These are phyloP conservation scores for Petroica traversi DNA, from an alignment of 2,113 vertebrate genomes.

Conservation along the genomic window DNA sequence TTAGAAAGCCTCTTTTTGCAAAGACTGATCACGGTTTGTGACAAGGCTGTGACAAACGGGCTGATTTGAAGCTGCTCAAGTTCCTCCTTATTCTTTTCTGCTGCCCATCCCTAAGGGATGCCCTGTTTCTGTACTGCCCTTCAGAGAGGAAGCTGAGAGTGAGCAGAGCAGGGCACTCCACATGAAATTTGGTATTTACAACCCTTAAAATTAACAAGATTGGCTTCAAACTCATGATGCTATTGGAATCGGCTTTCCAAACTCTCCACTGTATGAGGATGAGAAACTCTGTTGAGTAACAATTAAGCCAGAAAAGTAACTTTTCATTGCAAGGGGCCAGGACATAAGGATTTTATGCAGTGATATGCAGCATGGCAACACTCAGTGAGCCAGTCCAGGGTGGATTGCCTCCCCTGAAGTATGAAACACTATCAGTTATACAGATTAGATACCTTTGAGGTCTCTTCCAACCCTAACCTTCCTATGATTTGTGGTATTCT, in stretches of 20 bases:
- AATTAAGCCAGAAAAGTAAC: neutral
- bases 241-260: neutral
- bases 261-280: neutral
- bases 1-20: slow-evolving; percentile 10
- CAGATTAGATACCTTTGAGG: neutral
- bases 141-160: neutral
- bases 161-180: neutral
- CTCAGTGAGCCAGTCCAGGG: neutral
- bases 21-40: neutral
- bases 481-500: neutral
- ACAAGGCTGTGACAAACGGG: neutral
- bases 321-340: neutral
- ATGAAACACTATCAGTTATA: neutral
- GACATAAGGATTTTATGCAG: neutral
- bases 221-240: neutral
- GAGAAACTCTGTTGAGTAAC: neutral
- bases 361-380: neutral
- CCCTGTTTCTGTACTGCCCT: neutral
- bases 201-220: neutral
- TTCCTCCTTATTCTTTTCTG: neutral
- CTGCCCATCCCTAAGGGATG: neutral
- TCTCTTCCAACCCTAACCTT: neutral
- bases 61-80: neutral
- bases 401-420: neutral
- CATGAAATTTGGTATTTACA: neutral